Percentiles rank a stretch among this genome's conserved stretches.
Evolutionary conservation across 2,797 vertebrate genomes (phyloP).

Genomic region (Platyrinchus mystaceus): DNA sequence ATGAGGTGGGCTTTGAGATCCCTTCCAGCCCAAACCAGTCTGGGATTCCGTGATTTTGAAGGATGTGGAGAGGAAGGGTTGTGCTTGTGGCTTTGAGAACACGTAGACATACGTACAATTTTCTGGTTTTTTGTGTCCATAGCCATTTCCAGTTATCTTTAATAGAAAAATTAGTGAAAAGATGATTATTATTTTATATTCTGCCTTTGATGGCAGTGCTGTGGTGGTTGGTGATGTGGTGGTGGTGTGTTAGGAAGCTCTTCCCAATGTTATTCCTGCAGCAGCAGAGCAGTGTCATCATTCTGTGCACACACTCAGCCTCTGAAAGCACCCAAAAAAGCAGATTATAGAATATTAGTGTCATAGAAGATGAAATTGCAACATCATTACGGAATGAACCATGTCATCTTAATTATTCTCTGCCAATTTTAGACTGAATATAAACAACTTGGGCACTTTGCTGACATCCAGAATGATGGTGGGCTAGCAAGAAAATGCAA

Average conservation of each 20-base stretch:
- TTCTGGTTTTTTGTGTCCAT: neutral
- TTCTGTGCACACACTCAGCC: neutral
- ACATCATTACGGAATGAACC: neutral
- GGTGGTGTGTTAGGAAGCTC: neutral
- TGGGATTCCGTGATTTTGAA: rapidly evolving
- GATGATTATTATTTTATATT: rapidly evolving
- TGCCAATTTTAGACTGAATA: neutral
- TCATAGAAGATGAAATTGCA: neutral
- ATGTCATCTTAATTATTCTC: neutral
- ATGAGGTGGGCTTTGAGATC: rapidly evolving
- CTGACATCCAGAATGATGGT: neutral
- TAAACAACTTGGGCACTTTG: neutral
- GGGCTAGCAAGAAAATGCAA: neutral
- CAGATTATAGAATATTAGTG: rapidly evolving
- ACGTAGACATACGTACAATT: rapidly evolving
- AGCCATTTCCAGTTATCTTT: rapidly evolving
- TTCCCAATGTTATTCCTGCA: rapidly evolving
- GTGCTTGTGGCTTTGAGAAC: neutral
- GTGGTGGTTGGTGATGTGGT: rapidly evolving
- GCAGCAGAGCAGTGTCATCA: neutral
- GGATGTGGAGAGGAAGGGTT: rapidly evolving
- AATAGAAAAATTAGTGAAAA: neutral
- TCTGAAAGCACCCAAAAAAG: neutral
- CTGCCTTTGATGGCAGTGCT: rapidly evolving
- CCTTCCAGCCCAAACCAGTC: neutral